These are phyloP conservation scores for Pseudomugil tenellus DNA, from an alignment of 2,797 vertebrate species.

Conservation along the genomic window DNA sequence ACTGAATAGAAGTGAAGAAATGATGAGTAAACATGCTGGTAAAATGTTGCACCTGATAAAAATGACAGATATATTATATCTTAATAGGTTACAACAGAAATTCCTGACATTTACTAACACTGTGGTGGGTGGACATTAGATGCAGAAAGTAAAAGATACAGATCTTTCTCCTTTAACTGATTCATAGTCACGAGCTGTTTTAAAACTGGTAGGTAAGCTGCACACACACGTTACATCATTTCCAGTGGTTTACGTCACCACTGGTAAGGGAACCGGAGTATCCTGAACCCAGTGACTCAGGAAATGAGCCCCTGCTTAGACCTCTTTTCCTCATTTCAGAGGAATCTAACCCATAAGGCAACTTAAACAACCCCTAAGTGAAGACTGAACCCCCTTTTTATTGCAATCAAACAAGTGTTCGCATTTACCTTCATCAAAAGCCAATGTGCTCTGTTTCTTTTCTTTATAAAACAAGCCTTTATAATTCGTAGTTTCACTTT, in stretches of 20 bases:
- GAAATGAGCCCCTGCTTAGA: conserved; percentile 37
- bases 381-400: conserved; percentile 1
- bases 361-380: conserved; percentile 12
- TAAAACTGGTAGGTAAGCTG: conserved; percentile 9
- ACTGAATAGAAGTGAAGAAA: conserved; percentile 55
- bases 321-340: conserved; percentile 42
- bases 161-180: conserved; percentile 41
- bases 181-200: conserved; percentile 12
- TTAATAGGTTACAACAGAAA: not conserved
- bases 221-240: conserved; percentile 18
- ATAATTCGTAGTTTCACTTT: not conserved
- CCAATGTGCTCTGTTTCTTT: not conserved
- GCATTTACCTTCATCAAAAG: conserved; percentile 20
- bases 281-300: conserved; percentile 36
- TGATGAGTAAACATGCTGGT: not conserved
- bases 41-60: not conserved
- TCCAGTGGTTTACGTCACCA: conserved; percentile 39
- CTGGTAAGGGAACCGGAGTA: conserved; percentile 13
- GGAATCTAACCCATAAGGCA: conserved; percentile 24
- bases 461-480: not conserved
- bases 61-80: not conserved
- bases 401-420: not conserved
- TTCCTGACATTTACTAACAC: not conserved
- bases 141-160: not conserved
- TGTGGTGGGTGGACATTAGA: conserved; percentile 14